Base-by-base conservation (phyloP, 2,113 vertebrate genomes). In the Coregonus clupeaformis region DNA sequence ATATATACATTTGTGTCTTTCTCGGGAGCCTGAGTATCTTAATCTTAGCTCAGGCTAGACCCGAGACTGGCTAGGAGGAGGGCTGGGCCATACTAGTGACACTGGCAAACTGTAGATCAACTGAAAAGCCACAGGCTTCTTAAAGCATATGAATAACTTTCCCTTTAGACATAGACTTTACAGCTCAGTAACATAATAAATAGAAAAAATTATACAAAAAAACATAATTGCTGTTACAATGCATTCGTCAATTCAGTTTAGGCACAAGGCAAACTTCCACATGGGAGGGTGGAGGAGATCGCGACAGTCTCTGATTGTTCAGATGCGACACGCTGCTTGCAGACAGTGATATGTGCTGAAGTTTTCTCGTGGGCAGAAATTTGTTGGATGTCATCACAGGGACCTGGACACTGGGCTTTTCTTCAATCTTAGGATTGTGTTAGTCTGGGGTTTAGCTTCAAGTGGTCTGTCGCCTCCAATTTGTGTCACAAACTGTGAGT, bases 171-270 rank as follows among this genome's bases (percentile, higher is more conserved):
- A 93, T 92, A 96, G 94, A 96, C 93, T 94, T 94, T 93, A 94
- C 94, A 97, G 93, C 93, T 95, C 93, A 95, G 92, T 94, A 95
- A 95, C 94, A 90, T 88, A 98, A 99, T 99, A 99, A 98, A 99
- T 98, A 98, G 94, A 92, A 94, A 83, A 86, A 79, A 81, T 36
- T 66, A 77, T 14, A 68, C 47, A 25, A 32, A 77, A 32, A 84
- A 12, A 68, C 62, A 74, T 77, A 87, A 94, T 79, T 95, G 95
- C 95, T 96, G 94, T 97, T 98, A 98, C 97, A 99, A 98, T 98
- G 96, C 97, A 95, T 98, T 97, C 95, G 97, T 97, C 97, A 98
- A 98, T 96, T 98, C 95, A 94, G 96, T 97, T 98, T 98, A 99
- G 98, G 98, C 97, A 99, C 97, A 94, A 96, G 95, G 95, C 97